Percentiles rank a stretch among this genome's conserved stretches.
Conservation (phyloP, 1,140 invertebrate genomes). For the Diachasmimorpha longicaudata region DNA sequence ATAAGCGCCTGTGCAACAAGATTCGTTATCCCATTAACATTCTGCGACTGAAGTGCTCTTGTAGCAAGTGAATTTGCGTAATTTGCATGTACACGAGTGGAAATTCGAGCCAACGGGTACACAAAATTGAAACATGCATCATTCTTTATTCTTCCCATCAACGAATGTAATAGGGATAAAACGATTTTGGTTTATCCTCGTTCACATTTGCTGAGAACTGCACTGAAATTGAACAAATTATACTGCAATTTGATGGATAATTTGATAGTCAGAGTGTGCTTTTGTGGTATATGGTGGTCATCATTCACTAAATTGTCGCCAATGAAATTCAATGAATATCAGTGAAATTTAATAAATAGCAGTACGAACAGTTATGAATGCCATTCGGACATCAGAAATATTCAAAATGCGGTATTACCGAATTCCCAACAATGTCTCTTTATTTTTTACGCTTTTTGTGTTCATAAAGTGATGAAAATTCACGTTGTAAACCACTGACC, state of each 20-base stretch:
- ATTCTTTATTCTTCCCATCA: too few relatives aligned
- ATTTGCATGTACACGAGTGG: not conserved
- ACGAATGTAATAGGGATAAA: not conserved
- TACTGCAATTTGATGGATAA: not conserved
- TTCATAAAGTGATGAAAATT: not conserved
- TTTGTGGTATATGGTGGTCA: not conserved
- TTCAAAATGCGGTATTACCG: too few relatives aligned
- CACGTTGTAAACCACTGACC: not conserved
- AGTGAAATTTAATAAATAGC: not conserved
- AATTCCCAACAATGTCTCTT: too few relatives aligned
- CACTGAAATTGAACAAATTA: not conserved
- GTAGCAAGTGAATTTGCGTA: not conserved
- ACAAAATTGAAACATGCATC: too few relatives aligned
- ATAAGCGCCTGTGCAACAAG: too few relatives aligned
- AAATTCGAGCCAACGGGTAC: not conserved
- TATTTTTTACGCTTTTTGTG: too few relatives aligned
- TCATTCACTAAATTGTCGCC: not conserved
- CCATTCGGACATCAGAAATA: too few relatives aligned
- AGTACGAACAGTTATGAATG: not conserved
- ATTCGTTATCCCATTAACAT: not conserved
- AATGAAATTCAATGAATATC: not conserved
- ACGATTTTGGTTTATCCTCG: not conserved
- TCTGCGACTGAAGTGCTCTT: not conserved
- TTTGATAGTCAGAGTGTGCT: not conserved
- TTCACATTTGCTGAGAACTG: not conserved